Base-by-base conservation (phyloP, 2,888 invertebrate genomes). In the Caenorhabditis virilis region DNA sequence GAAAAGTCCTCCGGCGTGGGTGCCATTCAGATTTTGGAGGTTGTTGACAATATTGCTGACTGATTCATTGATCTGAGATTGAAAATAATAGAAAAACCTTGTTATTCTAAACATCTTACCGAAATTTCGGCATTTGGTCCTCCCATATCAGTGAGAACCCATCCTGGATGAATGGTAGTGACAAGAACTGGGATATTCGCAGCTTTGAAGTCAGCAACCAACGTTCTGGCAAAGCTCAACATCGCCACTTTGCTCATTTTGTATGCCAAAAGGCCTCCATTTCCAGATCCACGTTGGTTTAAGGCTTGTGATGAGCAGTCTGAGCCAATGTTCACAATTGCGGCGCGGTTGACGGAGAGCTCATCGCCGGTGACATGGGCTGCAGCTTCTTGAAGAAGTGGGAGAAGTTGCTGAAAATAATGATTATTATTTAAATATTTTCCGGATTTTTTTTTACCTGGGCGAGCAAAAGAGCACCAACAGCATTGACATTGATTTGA, bases 71-170 rank as follows among this genome's bases (percentile, higher is more conserved):
- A 45, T 16, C 45, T 45, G 36, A n/a, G n/a, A 36, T 36, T 7
- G 5, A 18, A 46, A n/a, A n/a, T n/a, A n/a, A n/a, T n/a, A n/a
- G n/a, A 36, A 15, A 36, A n/a, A n/a, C n/a, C n/a, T n/a, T n/a
- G n/a, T n/a, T n/a, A n/a, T n/a, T n/a, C n/a, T n/a, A n/a, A n/a
- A n/a, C n/a, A n/a, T n/a, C n/a, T n/a, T 27, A 64, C 11, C 18
- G 36, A 16, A 42, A 26, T 25, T 33, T 69, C 65, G 45, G 77
- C 77, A 39, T 68, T 58, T 6, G 41, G 16, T 11, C 76, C 76
- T 20, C 77, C 76, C 77, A 77, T 77, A 36, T 75, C 76, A 20
- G 76, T 77, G 25, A 64, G 49, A 1, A 76, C 76, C 76, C 76
- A 76, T 53, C 75, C 75, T 23, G 73, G 73, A 47, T 67, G 69